Base-by-base conservation (phyloP, 2,797 vertebrate genomes). In the Lagocephalus sceleratus region DNA sequence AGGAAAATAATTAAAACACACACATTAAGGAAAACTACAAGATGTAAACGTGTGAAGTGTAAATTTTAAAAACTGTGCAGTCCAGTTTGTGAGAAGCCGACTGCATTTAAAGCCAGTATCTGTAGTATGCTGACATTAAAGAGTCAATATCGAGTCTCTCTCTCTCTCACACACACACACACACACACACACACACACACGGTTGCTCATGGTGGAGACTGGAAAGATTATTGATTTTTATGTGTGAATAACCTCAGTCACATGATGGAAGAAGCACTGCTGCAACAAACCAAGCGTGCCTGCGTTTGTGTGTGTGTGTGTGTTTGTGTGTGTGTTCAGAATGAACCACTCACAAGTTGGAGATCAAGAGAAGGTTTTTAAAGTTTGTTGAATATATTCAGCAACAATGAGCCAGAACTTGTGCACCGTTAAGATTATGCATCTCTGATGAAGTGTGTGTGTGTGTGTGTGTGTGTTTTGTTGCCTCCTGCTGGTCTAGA, bases 41-140 rank as follows among this genome's bases (percentile, higher is more conserved):
- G 7, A 25, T 4, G 23, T 25, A 25, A 25, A 25, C 4, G 4
- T 4, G 4, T 25, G 7, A 4, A 25, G 14, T 6, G n/a, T n/a
- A n/a, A n/a, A n/a, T n/a, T n/a, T n/a, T n/a, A n/a, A 25, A 25
- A 25, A 25, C 7, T 4, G 4, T 25, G 7, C 23, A 25, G 14
- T 6, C 17, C n/a, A n/a, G 39, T 42, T 68, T 53, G 68, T 54
- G 72, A 54, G 56, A 79, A 78, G 42, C 60, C 65, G 78, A 54
- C 59, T 62, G 72, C 46, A 55, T 78, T 84, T 70, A 81, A 72
- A 78, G 75, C 67, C 73, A 71, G 75, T 66, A 74, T 69, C 71
- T n/a, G n/a, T n/a, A n/a, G n/a, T n/a, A 68, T 47, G 49, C 73
- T 72, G 79, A 74, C 73, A 79, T 74, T 71, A 82, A 40, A 69